phyloP scores from a whole-genome alignment of 2,797 vertebrate species.

The Dendrocincla fuliginosa region DNA sequence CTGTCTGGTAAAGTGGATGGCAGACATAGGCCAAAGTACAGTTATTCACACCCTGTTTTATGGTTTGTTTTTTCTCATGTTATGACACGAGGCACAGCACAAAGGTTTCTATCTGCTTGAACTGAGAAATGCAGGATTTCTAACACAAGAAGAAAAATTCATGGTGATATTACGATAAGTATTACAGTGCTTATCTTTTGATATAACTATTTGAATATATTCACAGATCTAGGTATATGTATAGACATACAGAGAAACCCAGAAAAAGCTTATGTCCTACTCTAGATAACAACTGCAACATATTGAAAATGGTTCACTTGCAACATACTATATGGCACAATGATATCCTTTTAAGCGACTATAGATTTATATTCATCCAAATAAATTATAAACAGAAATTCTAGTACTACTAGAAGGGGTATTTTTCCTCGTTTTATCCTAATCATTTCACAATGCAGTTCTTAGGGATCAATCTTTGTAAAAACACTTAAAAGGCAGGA shows the following conservation, averaged over 20 bases:
- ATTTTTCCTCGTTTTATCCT: not conserved
- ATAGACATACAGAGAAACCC: not conserved
- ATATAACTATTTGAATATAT: not conserved
- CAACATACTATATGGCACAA: not conserved
- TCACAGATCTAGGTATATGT: not conserved
- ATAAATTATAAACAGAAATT: not conserved
- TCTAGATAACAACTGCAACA: not conserved
- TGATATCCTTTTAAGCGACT: not conserved
- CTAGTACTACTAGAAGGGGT: not conserved
- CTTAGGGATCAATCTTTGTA: not conserved
- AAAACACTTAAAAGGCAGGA: not conserved
- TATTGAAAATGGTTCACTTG: not conserved
- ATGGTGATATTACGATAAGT: not conserved
- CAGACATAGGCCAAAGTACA: conserved; percentile 30
- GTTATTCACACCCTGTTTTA: conserved; percentile 55
- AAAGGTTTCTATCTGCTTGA: not conserved
- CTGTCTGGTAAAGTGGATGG: not conserved
- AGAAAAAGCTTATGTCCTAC: not conserved
- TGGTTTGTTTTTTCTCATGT: conserved; percentile 42
- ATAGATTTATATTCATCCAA: not conserved
- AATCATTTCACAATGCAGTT: not conserved
- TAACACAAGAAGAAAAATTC: not conserved
- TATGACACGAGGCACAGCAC: conserved; percentile 14
- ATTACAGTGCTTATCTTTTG: not conserved
- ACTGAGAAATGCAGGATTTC: not conserved